A percentile compares a stretch with the other conserved stretches of the same genome.
These are phyloP conservation scores for Drosophila affinis DNA, from an alignment of 2,888 invertebrate genomes.

Conservation along the genomic window DNA sequence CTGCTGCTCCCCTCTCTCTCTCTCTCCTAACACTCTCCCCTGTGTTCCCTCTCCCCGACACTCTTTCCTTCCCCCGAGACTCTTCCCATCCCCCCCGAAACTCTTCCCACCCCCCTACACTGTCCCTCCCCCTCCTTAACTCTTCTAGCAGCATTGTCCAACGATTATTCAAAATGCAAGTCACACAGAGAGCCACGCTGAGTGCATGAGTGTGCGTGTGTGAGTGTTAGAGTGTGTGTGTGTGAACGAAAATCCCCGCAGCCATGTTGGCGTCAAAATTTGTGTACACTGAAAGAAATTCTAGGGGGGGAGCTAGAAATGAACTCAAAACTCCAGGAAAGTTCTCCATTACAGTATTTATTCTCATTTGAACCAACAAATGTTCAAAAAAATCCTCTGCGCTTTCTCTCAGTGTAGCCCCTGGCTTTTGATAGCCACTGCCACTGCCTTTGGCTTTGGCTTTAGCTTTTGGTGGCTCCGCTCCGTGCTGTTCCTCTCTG, in stretches of 20 bases:
- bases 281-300: constrained; percentile 24
- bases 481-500: neutral
- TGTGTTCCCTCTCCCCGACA: too few species aligned
- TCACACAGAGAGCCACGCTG: constrained; percentile 42
- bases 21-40: too few species aligned
- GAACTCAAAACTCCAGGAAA: neutral
- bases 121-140: neutral
- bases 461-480: constrained; percentile 59
- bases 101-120: too few species aligned
- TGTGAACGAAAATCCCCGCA: constrained; percentile 65
- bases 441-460: constrained; percentile 32
- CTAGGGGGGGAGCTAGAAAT: too few species aligned
- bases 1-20: neutral
- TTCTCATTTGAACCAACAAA: too few species aligned
- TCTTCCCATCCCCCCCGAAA: too few species aligned
- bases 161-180: constrained; percentile 80
- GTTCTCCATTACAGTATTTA: too few species aligned
- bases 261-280: constrained; percentile 72
- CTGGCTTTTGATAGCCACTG: constrained; percentile 25
- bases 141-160: constrained; percentile 44
- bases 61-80: neutral
- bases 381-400: too few species aligned
- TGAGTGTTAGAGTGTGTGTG: constrained; percentile 34
- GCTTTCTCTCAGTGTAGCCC: constrained; percentile 6
- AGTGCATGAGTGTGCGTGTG: constrained; percentile 16